Evolutionary conservation across 2,888 invertebrate genomes (phyloP), one percentile per base, ranked within the genome.

Genomic region (Drosophila monieri): DNA sequence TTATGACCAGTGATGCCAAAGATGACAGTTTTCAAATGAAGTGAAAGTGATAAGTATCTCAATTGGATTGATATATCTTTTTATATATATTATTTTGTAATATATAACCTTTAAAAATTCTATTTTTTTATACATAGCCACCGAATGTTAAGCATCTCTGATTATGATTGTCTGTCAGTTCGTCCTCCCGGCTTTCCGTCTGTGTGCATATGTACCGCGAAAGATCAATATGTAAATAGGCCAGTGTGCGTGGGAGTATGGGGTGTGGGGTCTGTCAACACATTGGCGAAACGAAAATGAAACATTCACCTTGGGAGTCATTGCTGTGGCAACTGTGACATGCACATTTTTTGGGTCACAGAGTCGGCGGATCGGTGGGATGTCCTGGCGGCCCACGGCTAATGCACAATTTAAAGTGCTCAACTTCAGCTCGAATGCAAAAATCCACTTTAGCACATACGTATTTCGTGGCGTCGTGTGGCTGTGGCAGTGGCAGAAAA

Each of bases 221-320:
- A 76, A 77, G 86, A 84, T 86, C 81, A 84, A 86, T 84, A 86
- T 86, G 81, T 76, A 86, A 83, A 85, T 84, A 78, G 73, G 69
- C 69, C 66, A 65, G 52, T 30, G 51, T 57, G 52, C 55, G 51
- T 64, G 49, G 54, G 55, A 27, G 35, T 56, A 14, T n/a, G 35
- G 35, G 6, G 35, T 54, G 51, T 52, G 51, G 53, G 66, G 71
- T 78, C 72, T 86, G 83, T 84, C 83, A 84, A 84, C 83, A 84
- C 80, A 80, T 71, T 52, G 69, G 47, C 81, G 72, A 32, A 78
- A 73, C 86, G 80, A 80, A 85, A 87, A 85, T 83, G 80, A 81
- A 85, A 87, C 87, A 80, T 73, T 80, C 85, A 85, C 75, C 85
- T 77, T 74, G 87, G 85, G 85, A 85, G 78, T 80, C 85, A 69